Evolutionary conservation across 1,140 invertebrate genomes (phyloP).

Genomic region (Zophobas morio): DNA sequence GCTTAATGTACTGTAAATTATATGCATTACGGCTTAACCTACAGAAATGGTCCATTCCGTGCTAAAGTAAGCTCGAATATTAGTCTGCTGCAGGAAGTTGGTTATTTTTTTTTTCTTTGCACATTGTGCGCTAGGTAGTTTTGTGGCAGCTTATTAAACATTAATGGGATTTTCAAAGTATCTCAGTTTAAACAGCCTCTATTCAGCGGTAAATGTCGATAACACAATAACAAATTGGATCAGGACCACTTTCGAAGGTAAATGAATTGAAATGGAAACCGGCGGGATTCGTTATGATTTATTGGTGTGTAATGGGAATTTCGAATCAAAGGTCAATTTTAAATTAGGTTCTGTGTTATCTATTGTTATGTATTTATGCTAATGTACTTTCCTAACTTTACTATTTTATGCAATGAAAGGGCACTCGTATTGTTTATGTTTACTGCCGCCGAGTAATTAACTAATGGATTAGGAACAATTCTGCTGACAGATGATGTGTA

Average conservation of each 20-base stretch:
- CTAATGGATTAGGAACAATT: not conserved
- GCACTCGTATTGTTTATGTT: not conserved
- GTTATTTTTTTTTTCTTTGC: not conserved
- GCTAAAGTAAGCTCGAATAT: slow-evolving; percentile 2
- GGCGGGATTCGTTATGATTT: slow-evolving; percentile 25
- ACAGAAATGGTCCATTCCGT: slow-evolving; percentile 31
- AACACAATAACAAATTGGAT: slow-evolving; percentile 30
- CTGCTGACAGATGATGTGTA: no score
- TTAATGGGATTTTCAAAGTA: slow-evolving; percentile 23
- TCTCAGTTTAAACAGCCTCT: slow-evolving; percentile 8
- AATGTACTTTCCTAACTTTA: slow-evolving; percentile 16
- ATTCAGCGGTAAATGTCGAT: slow-evolving; percentile 32
- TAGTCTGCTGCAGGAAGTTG: slow-evolving; percentile 11
- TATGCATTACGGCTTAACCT: slow-evolving; percentile 43
- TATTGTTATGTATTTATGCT: slow-evolving; percentile 29
- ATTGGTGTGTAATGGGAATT: slow-evolving; percentile 34
- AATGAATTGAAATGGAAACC: slow-evolving; percentile 37
- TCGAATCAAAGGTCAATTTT: slow-evolving; percentile 37
- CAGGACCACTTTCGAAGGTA: slow-evolving; percentile 29
- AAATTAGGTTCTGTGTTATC: slow-evolving; percentile 31
- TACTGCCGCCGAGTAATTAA: not conserved
- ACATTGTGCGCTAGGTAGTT: not conserved
- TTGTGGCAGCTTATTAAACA: slow-evolving; percentile 24
- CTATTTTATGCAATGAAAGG: slow-evolving; percentile 1
- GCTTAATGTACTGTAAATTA: slow-evolving; percentile 50